Conservation (phyloP, 1,140 invertebrate genomes). For the Ostrea edulis region DNA sequence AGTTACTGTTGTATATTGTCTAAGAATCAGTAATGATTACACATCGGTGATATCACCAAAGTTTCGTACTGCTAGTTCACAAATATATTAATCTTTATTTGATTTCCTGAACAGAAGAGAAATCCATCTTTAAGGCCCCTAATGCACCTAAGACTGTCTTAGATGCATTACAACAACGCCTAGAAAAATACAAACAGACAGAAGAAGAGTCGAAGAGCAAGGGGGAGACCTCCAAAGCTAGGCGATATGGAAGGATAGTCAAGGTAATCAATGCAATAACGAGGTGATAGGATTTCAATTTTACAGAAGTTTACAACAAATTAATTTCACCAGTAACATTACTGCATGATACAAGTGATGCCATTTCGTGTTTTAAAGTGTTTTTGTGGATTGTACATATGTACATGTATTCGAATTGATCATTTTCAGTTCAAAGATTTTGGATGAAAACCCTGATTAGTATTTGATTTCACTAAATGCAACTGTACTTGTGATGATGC, state of each 20-base stretch:
- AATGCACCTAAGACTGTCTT: slow-evolving; percentile 83
- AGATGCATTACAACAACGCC: slow-evolving; percentile 90
- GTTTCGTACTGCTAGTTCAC: too few species aligned
- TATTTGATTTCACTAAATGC: too few species aligned
- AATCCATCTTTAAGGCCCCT: slow-evolving; percentile 73
- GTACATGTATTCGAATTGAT: too few species aligned
- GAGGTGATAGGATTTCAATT: not conserved
- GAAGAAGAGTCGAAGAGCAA: slow-evolving; percentile 87
- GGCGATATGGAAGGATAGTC: slow-evolving; percentile 93
- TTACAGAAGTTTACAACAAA: not conserved
- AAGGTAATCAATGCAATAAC: slow-evolving; percentile 81
- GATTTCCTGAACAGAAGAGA: slow-evolving; percentile 66
- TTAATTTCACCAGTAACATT: not conserved
- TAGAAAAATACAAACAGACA: slow-evolving; percentile 86
- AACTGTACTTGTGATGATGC: too few species aligned
- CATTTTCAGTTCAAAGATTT: too few species aligned
- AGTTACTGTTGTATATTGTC: too few species aligned
- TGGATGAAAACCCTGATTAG: too few species aligned
- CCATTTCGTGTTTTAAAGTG: too few species aligned
- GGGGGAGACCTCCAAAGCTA: slow-evolving; percentile 90
- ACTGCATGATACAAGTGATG: too few species aligned
- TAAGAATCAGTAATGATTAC: too few species aligned
- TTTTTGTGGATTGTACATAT: too few species aligned
- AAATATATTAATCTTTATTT: not conserved
- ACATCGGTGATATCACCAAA: too few species aligned